A percentile compares a stretch with the other conserved stretches of the same genome.
phyloP scores from a whole-genome alignment of 2,888 invertebrate species.

The Vannuccia rotundouncinata region DNA sequence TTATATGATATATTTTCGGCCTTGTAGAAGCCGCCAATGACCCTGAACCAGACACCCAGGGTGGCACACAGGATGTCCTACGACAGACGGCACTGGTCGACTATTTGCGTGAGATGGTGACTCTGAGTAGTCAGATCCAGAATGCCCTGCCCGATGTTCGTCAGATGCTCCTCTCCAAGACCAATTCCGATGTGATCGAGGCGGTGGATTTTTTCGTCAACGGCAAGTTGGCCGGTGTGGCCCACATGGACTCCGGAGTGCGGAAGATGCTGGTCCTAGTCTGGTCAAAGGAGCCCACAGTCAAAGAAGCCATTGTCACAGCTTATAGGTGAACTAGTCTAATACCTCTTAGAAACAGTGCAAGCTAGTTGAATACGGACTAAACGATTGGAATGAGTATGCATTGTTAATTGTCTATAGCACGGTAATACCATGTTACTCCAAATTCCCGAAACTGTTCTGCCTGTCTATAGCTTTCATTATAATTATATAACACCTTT shows the following conservation, averaged over 20 bases:
- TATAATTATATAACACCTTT: no score
- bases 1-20: not conserved
- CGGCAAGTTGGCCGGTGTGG: conserved; percentile 51
- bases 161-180: conserved; percentile 62
- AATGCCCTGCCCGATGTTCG: conserved; percentile 65
- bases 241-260: conserved; percentile 62
- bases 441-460: no score
- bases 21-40: no score
- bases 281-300: conserved; percentile 66
- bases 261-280: conserved; percentile 71
- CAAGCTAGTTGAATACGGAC: no score
- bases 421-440: no score
- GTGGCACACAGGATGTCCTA: conserved; percentile 16
- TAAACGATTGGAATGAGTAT: no score
- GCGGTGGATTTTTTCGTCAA: conserved; percentile 80
- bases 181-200: conserved; percentile 73
- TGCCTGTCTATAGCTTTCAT: no score
- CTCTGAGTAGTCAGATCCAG: conserved; percentile 60
- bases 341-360: no score
- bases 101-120: conserved; percentile 58
- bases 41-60: conserved; percentile 1
- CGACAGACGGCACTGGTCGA: conserved; percentile 32
- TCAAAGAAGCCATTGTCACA: not conserved
- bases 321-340: conserved; percentile 1
- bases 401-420: no score